These are phyloP conservation scores for Amblyornis subalaris DNA, from an alignment of 2,113 vertebrate genomes.

Conservation along the genomic window DNA sequence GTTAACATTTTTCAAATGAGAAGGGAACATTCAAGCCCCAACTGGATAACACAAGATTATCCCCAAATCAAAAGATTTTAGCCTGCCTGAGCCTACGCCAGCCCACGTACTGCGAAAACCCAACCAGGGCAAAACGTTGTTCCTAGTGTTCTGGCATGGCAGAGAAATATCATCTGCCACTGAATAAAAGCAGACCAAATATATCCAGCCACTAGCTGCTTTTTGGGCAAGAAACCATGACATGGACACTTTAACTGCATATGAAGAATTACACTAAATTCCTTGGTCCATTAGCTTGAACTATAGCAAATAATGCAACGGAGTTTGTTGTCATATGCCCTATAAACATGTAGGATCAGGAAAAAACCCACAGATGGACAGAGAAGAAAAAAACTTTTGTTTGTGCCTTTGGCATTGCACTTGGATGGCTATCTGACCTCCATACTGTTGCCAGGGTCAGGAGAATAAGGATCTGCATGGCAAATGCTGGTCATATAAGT, in stretches of 20 bases:
- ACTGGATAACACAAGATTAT: neutral
- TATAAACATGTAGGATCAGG: neutral
- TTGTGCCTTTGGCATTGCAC: conserved; percentile 46
- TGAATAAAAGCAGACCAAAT: conserved; percentile 39
- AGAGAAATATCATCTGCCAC: conserved; percentile 44
- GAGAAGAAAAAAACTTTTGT: conserved; percentile 31
- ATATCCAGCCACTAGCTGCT: neutral
- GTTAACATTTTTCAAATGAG: conserved; percentile 8
- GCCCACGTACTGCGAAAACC: conserved; percentile 35
- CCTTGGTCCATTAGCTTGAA: conserved; percentile 3
- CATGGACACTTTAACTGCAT: neutral
- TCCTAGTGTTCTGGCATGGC: neutral
- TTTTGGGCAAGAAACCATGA: neutral
- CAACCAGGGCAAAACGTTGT: neutral
- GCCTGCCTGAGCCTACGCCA: neutral
- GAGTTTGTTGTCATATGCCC: conserved; percentile 2
- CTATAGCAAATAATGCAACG: neutral
- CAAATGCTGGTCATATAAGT: conserved; percentile 16
- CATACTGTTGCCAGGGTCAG: conserved; percentile 38
- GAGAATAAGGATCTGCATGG: conserved; percentile 1
- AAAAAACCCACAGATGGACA: conserved; percentile 46
- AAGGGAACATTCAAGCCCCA: neutral
- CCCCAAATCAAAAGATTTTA: conserved; percentile 25
- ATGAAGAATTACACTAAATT: neutral
- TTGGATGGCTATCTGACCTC: conserved; percentile 54